These are phyloP conservation scores for Hippocampus kuda DNA, from an alignment of 2,797 vertebrate species.

Conservation along the genomic window DNA sequence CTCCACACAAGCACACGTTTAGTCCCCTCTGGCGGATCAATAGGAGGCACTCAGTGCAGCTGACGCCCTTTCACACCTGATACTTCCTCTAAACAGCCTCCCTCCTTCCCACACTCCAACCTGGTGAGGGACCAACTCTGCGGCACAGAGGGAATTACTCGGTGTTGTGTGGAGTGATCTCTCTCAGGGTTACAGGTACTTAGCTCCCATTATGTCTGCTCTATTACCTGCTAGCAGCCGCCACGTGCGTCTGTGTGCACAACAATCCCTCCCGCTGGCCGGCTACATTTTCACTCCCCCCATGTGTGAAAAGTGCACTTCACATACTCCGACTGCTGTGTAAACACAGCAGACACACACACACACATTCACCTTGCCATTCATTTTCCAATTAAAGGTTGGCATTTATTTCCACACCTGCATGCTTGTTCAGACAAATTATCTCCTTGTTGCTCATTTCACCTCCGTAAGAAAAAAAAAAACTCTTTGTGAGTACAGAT, in stretches of 20 bases:
- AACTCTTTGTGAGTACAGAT: slow-evolving; percentile 16
- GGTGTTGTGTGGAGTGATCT: slow-evolving; percentile 76
- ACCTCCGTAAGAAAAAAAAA: slow-evolving; percentile 11
- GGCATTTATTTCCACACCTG: slow-evolving; percentile 39
- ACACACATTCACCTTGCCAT: not conserved
- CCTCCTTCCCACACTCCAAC: slow-evolving; percentile 42
- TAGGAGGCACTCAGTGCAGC: slow-evolving; percentile 74
- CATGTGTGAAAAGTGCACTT: slow-evolving; percentile 11
- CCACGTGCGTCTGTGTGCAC: slow-evolving; percentile 60
- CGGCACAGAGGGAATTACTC: slow-evolving; percentile 73
- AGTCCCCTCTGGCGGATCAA: slow-evolving; percentile 67
- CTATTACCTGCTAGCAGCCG: slow-evolving; percentile 74
- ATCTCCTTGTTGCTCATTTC: slow-evolving; percentile 37
- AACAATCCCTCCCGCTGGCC: slow-evolving; percentile 54
- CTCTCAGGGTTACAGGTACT: slow-evolving; percentile 95
- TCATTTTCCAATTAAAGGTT: slow-evolving; percentile 11
- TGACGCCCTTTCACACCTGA: slow-evolving; percentile 76
- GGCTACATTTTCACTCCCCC: slow-evolving; percentile 53
- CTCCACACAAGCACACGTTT: slow-evolving; percentile 16
- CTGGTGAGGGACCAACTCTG: slow-evolving; percentile 70
- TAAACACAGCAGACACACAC: not conserved
- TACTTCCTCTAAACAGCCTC: slow-evolving; percentile 48
- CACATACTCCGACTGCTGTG: not conserved
- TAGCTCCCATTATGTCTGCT: slow-evolving; percentile 88
- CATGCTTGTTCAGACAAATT: slow-evolving; percentile 31